Percentiles rank a stretch among this genome's conserved stretches.
phyloP scores from a whole-genome alignment of 2,113 vertebrate genomes.

The Megalops atlanticus region DNA sequence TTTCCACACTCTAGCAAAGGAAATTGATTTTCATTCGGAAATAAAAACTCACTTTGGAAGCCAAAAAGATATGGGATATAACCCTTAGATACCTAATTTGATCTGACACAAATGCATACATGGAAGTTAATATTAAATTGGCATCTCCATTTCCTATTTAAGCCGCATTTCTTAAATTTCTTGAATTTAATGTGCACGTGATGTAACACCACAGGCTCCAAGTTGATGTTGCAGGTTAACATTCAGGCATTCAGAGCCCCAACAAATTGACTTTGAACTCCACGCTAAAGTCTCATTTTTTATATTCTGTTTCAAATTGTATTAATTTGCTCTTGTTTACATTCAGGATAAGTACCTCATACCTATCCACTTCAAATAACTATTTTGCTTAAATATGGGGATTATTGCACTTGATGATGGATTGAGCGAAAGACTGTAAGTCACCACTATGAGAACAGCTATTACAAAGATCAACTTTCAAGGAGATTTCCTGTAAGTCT shows the following conservation, averaged over 20 bases:
- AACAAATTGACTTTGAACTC: too few relatives aligned
- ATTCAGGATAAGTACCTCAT: not conserved
- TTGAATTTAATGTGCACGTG: not conserved
- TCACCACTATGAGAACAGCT: not conserved
- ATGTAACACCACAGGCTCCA: not conserved
- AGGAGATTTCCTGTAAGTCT: not conserved
- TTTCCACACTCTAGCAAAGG: not conserved
- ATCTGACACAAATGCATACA: slow-evolving; percentile 1
- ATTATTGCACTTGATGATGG: not conserved
- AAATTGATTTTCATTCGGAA: slow-evolving; percentile 18
- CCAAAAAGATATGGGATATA: not conserved
- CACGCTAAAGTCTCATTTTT: too few relatives aligned
- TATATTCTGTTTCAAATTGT: not conserved
- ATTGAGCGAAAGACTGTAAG: not conserved
- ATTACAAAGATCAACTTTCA: not conserved
- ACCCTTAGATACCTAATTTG: not conserved
- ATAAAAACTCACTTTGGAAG: not conserved
- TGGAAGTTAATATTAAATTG: slow-evolving; percentile 1
- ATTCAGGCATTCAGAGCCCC: too few relatives aligned
- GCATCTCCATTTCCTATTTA: not conserved
- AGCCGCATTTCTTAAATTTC: not conserved
- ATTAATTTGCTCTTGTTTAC: not conserved
- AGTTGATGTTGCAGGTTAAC: too few relatives aligned
- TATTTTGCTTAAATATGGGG: not conserved
- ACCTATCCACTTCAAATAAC: not conserved